Evolutionary conservation across 2,888 invertebrate species (phyloP).

Genomic region (Octodonta nipae): DNA sequence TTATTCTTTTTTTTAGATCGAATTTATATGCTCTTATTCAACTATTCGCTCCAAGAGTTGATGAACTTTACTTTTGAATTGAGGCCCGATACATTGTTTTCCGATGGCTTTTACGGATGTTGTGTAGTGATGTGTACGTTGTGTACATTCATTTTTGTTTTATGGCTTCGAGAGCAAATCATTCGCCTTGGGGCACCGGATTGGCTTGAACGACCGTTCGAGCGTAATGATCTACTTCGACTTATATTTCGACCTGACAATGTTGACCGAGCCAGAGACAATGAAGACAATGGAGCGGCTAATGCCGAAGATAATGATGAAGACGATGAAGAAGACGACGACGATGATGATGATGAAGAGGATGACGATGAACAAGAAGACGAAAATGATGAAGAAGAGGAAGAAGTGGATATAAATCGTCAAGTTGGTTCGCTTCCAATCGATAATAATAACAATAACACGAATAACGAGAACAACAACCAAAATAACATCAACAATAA

Average conservation of each 20-base stretch:
- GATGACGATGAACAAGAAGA: too few relatives aligned
- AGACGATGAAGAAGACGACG: conserved; percentile 12
- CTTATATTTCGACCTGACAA: too few relatives aligned
- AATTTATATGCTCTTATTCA: conserved; percentile 62
- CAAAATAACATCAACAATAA: too few relatives aligned
- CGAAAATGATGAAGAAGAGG: too few relatives aligned
- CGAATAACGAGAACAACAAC: too few relatives aligned
- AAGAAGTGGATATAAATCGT: too few relatives aligned
- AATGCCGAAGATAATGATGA: conserved; percentile 24
- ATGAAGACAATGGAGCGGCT: conserved; percentile 25
- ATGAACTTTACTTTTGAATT: conserved; percentile 81
- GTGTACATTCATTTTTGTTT: conserved; percentile 89
- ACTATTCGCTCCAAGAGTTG: conserved; percentile 74
- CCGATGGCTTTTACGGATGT: conserved; percentile 91
- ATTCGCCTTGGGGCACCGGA: conserved; percentile 94
- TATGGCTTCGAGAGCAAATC: conserved; percentile 96
- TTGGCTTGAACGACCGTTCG: conserved; percentile 82
- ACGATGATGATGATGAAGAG: conserved; percentile 17
- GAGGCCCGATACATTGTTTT: conserved; percentile 81
- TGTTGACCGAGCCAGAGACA: conserved; percentile 32
- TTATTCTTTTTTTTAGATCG: background rate
- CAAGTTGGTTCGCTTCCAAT: too few relatives aligned
- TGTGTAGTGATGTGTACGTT: conserved; percentile 93
- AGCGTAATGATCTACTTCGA: too few relatives aligned
- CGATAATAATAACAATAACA: too few relatives aligned